Base-by-base conservation (phyloP, 1,140 invertebrate species). In the Batillaria attramentaria region DNA sequence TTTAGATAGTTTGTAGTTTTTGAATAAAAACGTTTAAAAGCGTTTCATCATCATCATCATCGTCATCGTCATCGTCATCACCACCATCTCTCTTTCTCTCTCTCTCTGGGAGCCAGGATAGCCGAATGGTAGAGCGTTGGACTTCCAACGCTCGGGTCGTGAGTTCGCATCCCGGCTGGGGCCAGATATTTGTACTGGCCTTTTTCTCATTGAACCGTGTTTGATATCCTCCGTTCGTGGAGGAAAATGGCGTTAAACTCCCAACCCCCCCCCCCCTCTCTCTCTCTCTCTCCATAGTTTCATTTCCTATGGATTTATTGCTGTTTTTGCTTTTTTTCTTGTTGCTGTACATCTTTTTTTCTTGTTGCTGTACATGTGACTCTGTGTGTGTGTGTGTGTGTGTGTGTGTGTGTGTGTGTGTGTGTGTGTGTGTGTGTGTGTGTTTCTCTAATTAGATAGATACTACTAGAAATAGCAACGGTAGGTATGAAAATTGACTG, bases 41-140 rank as follows among this genome's bases (percentile, higher is more conserved):
- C 42, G 37, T 39, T 54, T 43, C 72, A 43, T 75, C 50, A 73
- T 73, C 72, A 73, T 43, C 72, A 46, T n/a, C 41, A 72, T 72
- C 39, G n/a, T 73, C 72, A 73, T 73, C 72, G n/a, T n/a, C n/a
- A n/a, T n/a, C n/a, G 50, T 43, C 41, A 73, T 73, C 72, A 73
- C 28, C 72, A 73, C 31, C 72, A 46, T 73, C 50, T 46, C 35
- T 43, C 43, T 46, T 43, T 24, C n/a, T n/a, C n/a, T n/a, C n/a
- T n/a, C n/a, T n/a, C n/a, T n/a, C n/a, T n/a, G n/a, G n/a, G n/a
- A n/a, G n/a, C n/a, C n/a, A n/a, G n/a, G n/a, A n/a, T n/a, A n/a
- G n/a, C n/a, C n/a, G n/a, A n/a, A n/a, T n/a, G n/a, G n/a, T n/a
- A n/a, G n/a, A n/a, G n/a, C n/a, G n/a, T n/a, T n/a, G n/a, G n/a